Conservation (phyloP, 2,113 vertebrate species). For the Nansenia antarctica region DNA sequence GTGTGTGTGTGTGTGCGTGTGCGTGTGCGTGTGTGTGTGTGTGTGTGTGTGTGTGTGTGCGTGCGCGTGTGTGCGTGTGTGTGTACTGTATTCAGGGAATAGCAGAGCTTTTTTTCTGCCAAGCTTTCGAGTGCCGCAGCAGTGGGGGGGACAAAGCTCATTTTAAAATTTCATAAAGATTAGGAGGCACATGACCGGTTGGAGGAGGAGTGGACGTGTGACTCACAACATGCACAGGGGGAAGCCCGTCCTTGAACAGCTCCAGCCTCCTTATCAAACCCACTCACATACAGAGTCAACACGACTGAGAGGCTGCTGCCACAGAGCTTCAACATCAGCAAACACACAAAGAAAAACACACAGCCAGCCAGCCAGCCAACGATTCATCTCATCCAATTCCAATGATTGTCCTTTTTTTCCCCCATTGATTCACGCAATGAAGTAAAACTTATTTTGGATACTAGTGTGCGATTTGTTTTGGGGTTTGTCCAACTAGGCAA, state of each 20-base stretch:
- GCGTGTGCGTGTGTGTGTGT: background rate
- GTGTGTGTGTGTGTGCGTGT: background rate
- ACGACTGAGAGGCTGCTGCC: constrained; percentile 34
- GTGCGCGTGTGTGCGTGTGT: background rate
- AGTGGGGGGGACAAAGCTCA: constrained; percentile 16
- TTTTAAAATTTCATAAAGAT: constrained; percentile 53
- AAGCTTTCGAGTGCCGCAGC: constrained; percentile 18
- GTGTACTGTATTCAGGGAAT: background rate
- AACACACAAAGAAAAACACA: constrained; percentile 28
- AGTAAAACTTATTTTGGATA: background rate
- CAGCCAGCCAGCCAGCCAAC: background rate
- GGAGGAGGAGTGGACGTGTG: constrained; percentile 29
- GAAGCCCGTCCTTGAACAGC: background rate
- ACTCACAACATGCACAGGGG: background rate
- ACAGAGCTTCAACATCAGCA: constrained; percentile 20
- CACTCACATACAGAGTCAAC: constrained; percentile 45
- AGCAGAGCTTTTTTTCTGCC: background rate
- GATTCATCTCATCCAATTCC: background rate
- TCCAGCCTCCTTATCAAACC: constrained; percentile 31
- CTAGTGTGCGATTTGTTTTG: background rate
- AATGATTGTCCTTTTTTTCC: background rate
- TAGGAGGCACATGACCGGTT: constrained; percentile 26
- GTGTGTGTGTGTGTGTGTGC: background rate
- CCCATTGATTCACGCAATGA: background rate
- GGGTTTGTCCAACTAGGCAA: background rate